Evolutionary conservation across 2,888 invertebrate species (phyloP).

Genomic region (Formica aserva): DNA sequence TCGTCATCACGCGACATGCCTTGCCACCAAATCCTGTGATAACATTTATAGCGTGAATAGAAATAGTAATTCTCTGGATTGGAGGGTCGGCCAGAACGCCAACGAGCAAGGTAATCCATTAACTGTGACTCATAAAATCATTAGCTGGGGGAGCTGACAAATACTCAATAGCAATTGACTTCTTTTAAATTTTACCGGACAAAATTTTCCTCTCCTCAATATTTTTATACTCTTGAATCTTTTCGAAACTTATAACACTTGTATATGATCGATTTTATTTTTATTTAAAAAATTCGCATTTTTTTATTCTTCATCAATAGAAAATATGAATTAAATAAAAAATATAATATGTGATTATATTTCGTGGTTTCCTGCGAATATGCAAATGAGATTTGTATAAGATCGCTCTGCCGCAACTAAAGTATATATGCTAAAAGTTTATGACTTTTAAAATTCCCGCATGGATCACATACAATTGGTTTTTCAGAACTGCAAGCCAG

Average conservation of each 20-base stretch:
- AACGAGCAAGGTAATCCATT: slow-evolving; percentile 78
- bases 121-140: slow-evolving; percentile 19
- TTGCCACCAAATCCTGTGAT: slow-evolving; percentile 85
- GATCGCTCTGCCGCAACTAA: background rate
- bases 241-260: background rate
- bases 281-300: background rate
- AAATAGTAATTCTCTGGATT: slow-evolving; percentile 82
- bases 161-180: background rate
- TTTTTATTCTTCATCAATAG: background rate
- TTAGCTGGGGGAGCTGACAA: background rate
- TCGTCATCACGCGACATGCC: slow-evolving; percentile 82
- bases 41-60: slow-evolving; percentile 85
- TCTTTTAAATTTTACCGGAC: background rate
- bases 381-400: background rate
- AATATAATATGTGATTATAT: background rate
- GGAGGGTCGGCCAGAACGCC: slow-evolving; percentile 77
- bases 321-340: background rate
- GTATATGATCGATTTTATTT: background rate
- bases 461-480: background rate
- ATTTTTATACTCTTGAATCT: background rate
- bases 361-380: background rate
- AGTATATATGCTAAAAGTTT: background rate
- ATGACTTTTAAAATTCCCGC: background rate
- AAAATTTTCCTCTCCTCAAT: background rate
- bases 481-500: slow-evolving; percentile 79